Evolutionary conservation across 2,888 invertebrate species (phyloP), one percentile per base, ranked within the genome.

Genomic region (Oligia latruncula): DNA sequence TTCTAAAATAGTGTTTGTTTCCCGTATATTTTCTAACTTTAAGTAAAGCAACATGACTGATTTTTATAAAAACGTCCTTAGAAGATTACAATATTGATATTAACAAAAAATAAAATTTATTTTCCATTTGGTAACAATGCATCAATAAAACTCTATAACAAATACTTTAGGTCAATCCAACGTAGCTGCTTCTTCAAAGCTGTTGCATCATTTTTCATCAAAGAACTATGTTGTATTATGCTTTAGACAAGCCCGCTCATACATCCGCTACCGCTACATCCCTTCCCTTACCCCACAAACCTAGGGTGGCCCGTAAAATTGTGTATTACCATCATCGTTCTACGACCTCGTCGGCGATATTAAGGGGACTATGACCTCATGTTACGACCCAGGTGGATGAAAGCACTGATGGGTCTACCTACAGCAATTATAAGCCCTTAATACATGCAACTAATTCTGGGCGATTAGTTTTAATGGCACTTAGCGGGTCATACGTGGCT

Each of bases 321-420:
- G 94, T 94, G 94, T 94, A 96, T 96, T 95, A 95, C 94, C 93
- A 95, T 94, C 95, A 95, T 94, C 93, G 93, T 93, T 87, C 93
- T 90, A 91, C 93, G 93, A 93, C 94, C 93, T 93, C 93, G 91
- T 84, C 90, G 90, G 90, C 87, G 91, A 93, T 93, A 94, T 94
- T 93, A 92, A 93, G 91, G 93, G 95, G 95, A 90, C 94, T 94
- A 91, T 94, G 95, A 95, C 95, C 95, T 92, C 92, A 85, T 83
- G 80, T 90, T 89, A 92, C 90, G 89, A 90, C 89, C 92, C 92
- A 92, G 91, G 91, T 92, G 90, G 87, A 82, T 87, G 84, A 81
- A 71, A 83, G 79, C 85, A 78, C 81, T 88, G 85, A 87, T 87
- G 84, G 87, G 89, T 82, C 86, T 85, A 87, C 79, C 76, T 77